phyloP scores from a whole-genome alignment of 2,888 invertebrate genomes.

The Carpatolechia fugitivella region DNA sequence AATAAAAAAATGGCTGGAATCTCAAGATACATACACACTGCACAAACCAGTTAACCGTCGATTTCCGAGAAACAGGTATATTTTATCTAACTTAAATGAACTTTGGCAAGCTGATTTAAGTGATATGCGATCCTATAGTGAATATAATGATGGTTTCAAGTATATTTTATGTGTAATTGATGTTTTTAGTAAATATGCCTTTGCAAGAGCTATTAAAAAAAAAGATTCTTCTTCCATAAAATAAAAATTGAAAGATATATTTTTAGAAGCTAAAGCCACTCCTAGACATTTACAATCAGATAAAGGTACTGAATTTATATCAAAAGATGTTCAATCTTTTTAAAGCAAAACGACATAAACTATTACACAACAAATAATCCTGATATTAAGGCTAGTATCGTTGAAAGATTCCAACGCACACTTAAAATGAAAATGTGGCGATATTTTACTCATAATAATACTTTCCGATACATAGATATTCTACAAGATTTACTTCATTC shows the following conservation, averaged over 20 bases:
- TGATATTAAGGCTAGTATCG: slow-evolving; percentile 10
- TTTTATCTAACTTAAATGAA: slow-evolving; percentile 21
- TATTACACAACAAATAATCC: slow-evolving; percentile 12
- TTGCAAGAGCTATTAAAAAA: slow-evolving; percentile 11
- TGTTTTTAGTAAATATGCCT: slow-evolving; percentile 24
- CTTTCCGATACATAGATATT: background rate
- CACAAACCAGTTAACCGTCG: background rate
- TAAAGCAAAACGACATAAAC: slow-evolving; percentile 9
- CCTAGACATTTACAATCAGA: slow-evolving; percentile 13
- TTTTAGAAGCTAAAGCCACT: background rate
- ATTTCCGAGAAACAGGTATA: slow-evolving; percentile 24
- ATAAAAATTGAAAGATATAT: background rate
- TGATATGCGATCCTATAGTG: slow-evolving; percentile 9
- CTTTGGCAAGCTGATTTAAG: slow-evolving; percentile 13
- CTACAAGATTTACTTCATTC: slow-evolving; percentile 17
- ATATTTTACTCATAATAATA: background rate
- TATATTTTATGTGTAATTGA: slow-evolving; percentile 26
- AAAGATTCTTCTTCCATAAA: background rate
- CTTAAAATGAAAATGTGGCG: background rate
- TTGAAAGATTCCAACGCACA: background rate
- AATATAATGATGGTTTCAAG: slow-evolving; percentile 23
- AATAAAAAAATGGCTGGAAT: background rate
- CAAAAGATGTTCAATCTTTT: slow-evolving; percentile 7
- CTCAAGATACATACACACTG: background rate
- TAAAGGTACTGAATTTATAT: slow-evolving; percentile 12